These are phyloP conservation scores for Holocentrus rufus DNA, from an alignment of 2,797 vertebrate genomes.

Conservation along the genomic window DNA sequence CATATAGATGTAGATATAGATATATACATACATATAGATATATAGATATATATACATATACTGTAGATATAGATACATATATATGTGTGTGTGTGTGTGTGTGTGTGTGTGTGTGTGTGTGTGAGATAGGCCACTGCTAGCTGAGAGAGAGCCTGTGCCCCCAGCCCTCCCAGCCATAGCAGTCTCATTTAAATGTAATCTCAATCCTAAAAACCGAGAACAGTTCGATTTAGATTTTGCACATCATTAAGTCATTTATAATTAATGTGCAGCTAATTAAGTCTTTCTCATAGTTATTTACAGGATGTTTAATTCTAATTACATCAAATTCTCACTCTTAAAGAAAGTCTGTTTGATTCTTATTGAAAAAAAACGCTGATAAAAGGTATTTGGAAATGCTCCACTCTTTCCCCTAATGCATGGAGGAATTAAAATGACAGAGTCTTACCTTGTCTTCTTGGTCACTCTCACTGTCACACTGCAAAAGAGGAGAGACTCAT, in stretches of 20 bases:
- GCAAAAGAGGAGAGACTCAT: constrained; percentile 61
- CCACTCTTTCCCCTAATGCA: background rate
- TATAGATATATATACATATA: background rate
- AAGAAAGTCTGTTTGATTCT: constrained; percentile 70
- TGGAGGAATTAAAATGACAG: constrained; percentile 1
- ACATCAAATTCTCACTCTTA: constrained; percentile 74
- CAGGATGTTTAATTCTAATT: constrained; percentile 80
- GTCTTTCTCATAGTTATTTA: constrained; percentile 78
- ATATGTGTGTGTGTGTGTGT: too few relatives aligned
- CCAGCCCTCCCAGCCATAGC: constrained; percentile 40
- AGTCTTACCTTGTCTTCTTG: constrained; percentile 94
- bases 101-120: too few relatives aligned
- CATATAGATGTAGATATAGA: too few relatives aligned
- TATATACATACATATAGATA: too few relatives aligned
- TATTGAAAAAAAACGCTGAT: constrained; percentile 49
- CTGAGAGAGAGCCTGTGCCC: constrained; percentile 10
- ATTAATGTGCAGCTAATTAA: constrained; percentile 83
- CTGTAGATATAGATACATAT: background rate
- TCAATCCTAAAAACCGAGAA: constrained; percentile 74
- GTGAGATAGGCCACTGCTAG: too few relatives aligned
- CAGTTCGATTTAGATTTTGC: constrained; percentile 76
- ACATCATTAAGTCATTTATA: constrained; percentile 82
- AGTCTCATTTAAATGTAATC: constrained; percentile 65
- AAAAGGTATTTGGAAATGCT: constrained; percentile 21
- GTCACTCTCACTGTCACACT: constrained; percentile 96